Evolutionary conservation across 2,797 vertebrate genomes (phyloP).

Genomic region (Tokudaia tokunoshimensis): DNA sequence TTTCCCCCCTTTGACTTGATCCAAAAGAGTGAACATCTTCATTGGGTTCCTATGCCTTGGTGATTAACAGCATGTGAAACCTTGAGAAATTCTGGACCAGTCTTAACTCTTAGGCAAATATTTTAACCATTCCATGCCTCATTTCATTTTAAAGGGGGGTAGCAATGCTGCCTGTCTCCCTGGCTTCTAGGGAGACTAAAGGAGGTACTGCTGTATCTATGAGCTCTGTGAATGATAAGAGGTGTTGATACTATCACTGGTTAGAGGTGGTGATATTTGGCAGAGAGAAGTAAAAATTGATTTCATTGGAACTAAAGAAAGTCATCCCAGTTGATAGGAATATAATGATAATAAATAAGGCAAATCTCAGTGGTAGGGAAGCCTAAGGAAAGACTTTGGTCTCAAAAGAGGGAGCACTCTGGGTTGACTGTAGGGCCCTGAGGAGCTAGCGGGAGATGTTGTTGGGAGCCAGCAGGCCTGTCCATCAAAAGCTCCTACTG

Average conservation of each 20-base stretch:
- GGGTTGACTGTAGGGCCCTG: neutral
- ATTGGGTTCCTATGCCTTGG: neutral
- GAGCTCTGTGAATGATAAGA: neutral
- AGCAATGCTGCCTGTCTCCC: neutral
- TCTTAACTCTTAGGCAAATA: slow-evolving; percentile 3
- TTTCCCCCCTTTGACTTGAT: slow-evolving; percentile 13
- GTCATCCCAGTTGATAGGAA: neutral
- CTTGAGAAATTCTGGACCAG: neutral
- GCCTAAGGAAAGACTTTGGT: neutral
- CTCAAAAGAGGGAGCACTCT: neutral
- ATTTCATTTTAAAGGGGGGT: slow-evolving; percentile 54
- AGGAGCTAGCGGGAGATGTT: neutral
- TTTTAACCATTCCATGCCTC: neutral
- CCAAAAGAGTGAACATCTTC: slow-evolving; percentile 15
- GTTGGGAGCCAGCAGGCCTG: neutral
- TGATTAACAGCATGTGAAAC: neutral
- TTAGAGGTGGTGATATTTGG: neutral
- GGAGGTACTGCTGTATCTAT: neutral
- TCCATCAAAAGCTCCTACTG: neutral
- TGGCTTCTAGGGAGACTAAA: slow-evolving; percentile 30
- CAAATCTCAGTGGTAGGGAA: neutral
- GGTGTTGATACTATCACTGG: neutral
- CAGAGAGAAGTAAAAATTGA: neutral
- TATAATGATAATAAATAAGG: neutral
- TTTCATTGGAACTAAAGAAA: neutral